Conservation (phyloP, 2,113 vertebrate genomes). For the Thermophis baileyi region DNA sequence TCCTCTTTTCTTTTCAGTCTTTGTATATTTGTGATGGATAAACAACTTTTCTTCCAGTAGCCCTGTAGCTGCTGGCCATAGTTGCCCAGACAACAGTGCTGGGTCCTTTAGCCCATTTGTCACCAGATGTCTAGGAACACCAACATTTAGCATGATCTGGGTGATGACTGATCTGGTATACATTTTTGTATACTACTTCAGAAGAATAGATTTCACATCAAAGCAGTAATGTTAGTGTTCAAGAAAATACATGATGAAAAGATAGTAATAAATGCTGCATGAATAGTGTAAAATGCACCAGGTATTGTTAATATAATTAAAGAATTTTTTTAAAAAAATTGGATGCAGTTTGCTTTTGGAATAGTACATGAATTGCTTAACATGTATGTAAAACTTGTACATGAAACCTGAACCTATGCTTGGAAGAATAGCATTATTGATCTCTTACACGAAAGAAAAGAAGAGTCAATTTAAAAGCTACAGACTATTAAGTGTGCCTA, state of each 20-base stretch:
- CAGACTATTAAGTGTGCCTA: not conserved
- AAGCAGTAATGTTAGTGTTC: not conserved
- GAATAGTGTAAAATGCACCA: not conserved
- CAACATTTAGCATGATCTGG: not conserved
- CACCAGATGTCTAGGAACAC: not conserved
- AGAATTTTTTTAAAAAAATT: not conserved
- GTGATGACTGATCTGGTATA: not conserved
- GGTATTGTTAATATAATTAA: not conserved
- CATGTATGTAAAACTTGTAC: not conserved
- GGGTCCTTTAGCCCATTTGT: not conserved
- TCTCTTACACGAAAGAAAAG: not conserved
- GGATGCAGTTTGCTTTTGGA: not conserved
- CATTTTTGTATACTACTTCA: not conserved
- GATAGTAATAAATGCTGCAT: not conserved
- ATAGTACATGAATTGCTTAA: not conserved
- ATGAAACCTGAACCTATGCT: not conserved
- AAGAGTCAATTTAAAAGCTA: not conserved
- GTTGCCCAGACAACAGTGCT: not conserved
- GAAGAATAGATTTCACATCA: not conserved
- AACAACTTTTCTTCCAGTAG: not conserved
- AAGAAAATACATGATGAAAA: not conserved
- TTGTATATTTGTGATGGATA: not conserved
- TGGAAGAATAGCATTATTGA: not conserved
- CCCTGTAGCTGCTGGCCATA: not conserved
- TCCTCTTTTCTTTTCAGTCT: not conserved